Base-by-base conservation (phyloP, 2,888 invertebrate species). In the Pogonocherus hispidulus region DNA sequence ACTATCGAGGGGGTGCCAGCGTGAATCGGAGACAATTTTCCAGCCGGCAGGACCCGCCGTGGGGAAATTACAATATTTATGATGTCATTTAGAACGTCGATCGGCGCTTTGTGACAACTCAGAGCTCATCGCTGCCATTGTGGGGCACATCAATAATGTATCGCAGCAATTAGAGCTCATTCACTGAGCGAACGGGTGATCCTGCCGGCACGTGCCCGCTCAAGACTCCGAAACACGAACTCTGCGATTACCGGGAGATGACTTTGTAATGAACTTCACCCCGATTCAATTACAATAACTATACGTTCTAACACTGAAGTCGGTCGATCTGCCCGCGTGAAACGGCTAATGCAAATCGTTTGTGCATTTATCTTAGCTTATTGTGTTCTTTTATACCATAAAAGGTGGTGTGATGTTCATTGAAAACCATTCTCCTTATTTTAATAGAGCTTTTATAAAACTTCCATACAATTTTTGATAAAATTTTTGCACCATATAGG, bases 21-120 rank as follows among this genome's bases (percentile, higher is more conserved):
- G 71, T 70, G 70, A 75, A 72, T 72, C 75, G 73, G 73, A 75
- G 79, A 80, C 78, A 78, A 81, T 81, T 81, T 80, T 81, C 80
- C 81, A 76, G 80, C 75, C 70, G 78, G 69, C 67, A 66, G 74
- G 71, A 66, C 75, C 73, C 76, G 78, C 76, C 78, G 75, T 74
- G 73, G 79, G 78, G 76, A 82, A 83, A 83, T 83, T 83, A 83
- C 82, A 83, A 83, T 83, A 83, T 83, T 83, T 83, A 83, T 82
- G 82, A 83, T 83, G 83, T 83, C 82, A 82, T 83, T 83, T 83
- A 78, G 81, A 81, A 79, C 79, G 81, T 77, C 79, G 81, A 82
- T 81, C 80, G 80, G 71, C 68, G 76, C 79, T 79, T 80, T 79
- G 80, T 79, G 75, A 74, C 74, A 71, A 75, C 76, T 77, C 67